A percentile compares a stretch with the other conserved stretches of the same genome.
Conservation (phyloP, 2,797 vertebrate genomes). For the Scleropages formosus region DNA sequence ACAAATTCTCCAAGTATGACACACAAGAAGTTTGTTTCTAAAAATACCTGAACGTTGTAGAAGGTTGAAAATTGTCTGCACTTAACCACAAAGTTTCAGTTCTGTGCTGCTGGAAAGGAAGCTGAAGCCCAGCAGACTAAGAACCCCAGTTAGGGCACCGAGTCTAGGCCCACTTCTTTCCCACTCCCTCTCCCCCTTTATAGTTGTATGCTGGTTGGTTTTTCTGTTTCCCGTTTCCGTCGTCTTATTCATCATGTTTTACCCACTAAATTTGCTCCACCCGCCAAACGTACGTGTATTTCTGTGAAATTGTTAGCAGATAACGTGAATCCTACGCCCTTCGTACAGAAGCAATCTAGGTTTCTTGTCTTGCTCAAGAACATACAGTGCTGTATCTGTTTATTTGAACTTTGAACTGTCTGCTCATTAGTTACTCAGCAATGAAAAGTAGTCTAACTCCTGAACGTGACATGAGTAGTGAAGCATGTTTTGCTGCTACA, state of each 20-base stretch:
- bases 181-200: neutral
- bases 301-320: no score
- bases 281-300: neutral
- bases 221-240: neutral
- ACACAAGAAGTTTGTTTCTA: neutral
- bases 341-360: neutral
- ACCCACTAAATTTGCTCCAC: neutral
- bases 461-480: no score
- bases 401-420: constrained; percentile 1
- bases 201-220: neutral
- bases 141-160: neutral
- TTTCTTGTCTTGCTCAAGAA: neutral
- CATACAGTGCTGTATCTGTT: neutral
- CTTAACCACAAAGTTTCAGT: neutral
- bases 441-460: no score
- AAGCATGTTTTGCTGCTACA: no score
- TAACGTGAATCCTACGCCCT: neutral
- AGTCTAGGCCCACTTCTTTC: neutral
- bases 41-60: no score
- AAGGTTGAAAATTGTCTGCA: neutral
- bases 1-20: no score
- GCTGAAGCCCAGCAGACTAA: neutral
- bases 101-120: neutral
- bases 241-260: neutral
- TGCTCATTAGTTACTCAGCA: neutral